Evolutionary conservation across 1,140 invertebrate genomes (phyloP).

Genomic region (Ganaspis sp.): DNA sequence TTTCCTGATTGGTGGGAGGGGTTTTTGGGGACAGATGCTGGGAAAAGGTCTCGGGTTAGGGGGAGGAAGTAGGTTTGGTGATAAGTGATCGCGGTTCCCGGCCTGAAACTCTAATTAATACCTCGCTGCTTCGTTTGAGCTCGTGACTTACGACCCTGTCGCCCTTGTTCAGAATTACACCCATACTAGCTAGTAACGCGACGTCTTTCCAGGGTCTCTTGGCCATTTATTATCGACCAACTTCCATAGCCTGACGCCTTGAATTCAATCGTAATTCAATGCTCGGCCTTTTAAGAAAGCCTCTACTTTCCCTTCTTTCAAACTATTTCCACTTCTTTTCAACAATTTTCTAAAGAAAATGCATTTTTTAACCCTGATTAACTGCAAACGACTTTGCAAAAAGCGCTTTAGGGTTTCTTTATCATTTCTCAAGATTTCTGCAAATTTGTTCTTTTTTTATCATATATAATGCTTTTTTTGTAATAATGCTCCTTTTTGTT

Average conservation of each 20-base stretch:
- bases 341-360: not conserved
- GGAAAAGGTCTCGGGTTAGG: not conserved
- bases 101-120: constrained; percentile 76
- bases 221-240: constrained; percentile 70
- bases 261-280: constrained; percentile 51
- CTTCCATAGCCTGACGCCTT: constrained; percentile 49
- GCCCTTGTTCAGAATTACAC: constrained; percentile 67
- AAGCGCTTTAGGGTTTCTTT: not conserved
- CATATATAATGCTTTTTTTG: too few relatives aligned
- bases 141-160: constrained; percentile 74
- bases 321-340: not conserved
- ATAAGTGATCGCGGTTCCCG: constrained; percentile 74
- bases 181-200: constrained; percentile 57
- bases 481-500: too few relatives aligned
- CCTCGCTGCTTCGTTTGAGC: constrained; percentile 74
- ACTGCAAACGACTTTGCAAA: not conserved
- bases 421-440: too few relatives aligned
- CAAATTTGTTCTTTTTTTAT: too few relatives aligned
- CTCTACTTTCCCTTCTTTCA: not conserved
- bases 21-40: constrained; percentile 19
- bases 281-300: constrained; percentile 13
- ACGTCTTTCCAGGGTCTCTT: constrained; percentile 58
- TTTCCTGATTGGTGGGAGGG: not conserved
- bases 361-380: constrained; percentile 6
- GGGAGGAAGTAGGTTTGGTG: constrained; percentile 53